Evolutionary conservation across 2,113 vertebrate genomes (phyloP).

Genomic region (Corythornis madagascariensis): DNA sequence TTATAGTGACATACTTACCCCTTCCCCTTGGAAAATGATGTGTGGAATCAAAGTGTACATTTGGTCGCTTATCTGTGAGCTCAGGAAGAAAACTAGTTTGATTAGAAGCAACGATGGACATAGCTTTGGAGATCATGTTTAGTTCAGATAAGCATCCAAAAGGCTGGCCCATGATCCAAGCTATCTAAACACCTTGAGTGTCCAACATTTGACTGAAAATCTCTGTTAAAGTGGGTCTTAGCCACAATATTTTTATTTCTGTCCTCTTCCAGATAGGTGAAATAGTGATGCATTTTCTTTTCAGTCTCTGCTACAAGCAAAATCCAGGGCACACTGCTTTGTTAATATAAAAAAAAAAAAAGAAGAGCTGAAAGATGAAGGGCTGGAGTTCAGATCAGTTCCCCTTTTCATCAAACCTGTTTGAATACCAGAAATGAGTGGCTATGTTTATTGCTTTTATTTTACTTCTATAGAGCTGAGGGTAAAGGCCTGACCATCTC

Average conservation of each 20-base stretch:
- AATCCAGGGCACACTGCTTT: not conserved
- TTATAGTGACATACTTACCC: not conserved
- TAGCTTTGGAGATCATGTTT: constrained; percentile 20
- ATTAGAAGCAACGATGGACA: not conserved
- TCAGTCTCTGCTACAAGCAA: not conserved
- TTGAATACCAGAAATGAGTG: not conserved
- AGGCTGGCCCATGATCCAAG: not conserved
- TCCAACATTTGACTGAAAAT: constrained; percentile 41
- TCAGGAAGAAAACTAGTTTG: constrained; percentile 56
- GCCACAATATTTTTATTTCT: constrained; percentile 13
- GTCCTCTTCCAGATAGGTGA: constrained; percentile 4
- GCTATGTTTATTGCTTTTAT: not conserved
- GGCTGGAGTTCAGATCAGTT: not conserved
- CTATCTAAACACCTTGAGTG: constrained; percentile 44
- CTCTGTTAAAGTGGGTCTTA: not conserved
- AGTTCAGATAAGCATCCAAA: constrained; percentile 34
- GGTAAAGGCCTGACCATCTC: not conserved
- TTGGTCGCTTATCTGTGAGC: constrained; percentile 35
- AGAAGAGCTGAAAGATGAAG: not conserved
- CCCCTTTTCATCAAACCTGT: not conserved
- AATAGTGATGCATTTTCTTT: not conserved
- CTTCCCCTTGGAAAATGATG: not conserved
- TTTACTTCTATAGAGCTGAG: not conserved
- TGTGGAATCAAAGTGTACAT: not conserved
- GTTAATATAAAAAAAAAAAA: not conserved